Base-by-base conservation (phyloP, 2,888 invertebrate genomes). In the Pterostichus madidus region DNA sequence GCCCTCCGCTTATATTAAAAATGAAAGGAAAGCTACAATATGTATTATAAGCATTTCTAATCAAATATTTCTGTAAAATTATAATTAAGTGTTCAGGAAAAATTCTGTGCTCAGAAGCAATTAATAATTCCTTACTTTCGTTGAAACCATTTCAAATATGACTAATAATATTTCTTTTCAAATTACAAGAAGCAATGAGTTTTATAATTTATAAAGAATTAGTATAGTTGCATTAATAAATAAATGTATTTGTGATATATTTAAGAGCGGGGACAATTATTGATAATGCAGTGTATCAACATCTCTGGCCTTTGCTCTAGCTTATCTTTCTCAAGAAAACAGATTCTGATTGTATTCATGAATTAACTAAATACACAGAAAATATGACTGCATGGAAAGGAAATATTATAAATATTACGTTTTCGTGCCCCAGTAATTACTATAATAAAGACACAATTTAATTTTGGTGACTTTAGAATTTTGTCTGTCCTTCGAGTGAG, bases 221-320 rank as follows among this genome's bases (percentile, higher is more conserved):
- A 39, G 6, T 39, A 8, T 39, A 39, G 39, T 8, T 39, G 39
- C 39, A 39, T 39, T 39, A 5, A 39, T 24, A 24, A 24, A 24
- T 3, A 24, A 39, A 52, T 52, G 13, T 6, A 52, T 52, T 52
- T 52, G n/a, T 52, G 52, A 52, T 52, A 5, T 3, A 10, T 52
- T 4, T 5, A 52, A 52, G 2, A n/a, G 8, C 64, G 39, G 35
- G 64, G 64, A 64, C 31, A 35, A 64, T 32, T 32, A 13, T 64
- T 39, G 64, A 64, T 64, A 64, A 64, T 64, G 13, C n/a, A 59
- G 24, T 59, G 8, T 64, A 64, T 59, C 59, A 24, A 31, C 13
- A 13, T 35, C 13, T 64, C 35, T n/a, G 64, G 64, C 64, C 64
- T 64, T 64, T 64, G 64, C n/a, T 32, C 64, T 4, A 52, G 7